Conservation (phyloP, 2,888 invertebrate genomes). For the Dorcus parallelipipedus region DNA sequence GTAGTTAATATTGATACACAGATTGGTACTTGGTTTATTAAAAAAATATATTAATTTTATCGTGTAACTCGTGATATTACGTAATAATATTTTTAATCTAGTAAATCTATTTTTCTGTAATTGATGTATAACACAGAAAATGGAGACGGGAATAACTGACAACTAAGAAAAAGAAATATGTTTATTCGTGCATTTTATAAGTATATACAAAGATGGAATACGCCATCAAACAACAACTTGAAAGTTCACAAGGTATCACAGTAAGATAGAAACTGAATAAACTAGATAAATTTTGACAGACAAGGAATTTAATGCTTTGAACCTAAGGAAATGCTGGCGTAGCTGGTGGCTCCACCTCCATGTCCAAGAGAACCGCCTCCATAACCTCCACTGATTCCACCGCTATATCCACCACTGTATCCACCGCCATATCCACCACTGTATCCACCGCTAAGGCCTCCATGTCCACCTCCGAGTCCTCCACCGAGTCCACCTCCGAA, state of each 20-base stretch:
- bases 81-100: too few relatives aligned
- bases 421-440: slow-evolving; percentile 25
- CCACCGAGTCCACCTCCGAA: slow-evolving; percentile 22
- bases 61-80: too few relatives aligned
- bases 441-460: slow-evolving; percentile 25
- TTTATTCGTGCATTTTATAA: slow-evolving; percentile 28
- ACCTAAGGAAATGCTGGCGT: slow-evolving; percentile 37
- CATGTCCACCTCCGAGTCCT: slow-evolving; percentile 27
- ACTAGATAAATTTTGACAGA: slow-evolving; percentile 13
- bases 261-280: slow-evolving; percentile 20
- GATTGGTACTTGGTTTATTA: too few relatives aligned
- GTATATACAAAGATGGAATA: slow-evolving; percentile 26
- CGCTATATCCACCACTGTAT: slow-evolving; percentile 27
- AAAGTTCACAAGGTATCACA: slow-evolving; percentile 22
- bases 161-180: background rate
- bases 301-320: slow-evolving; percentile 13
- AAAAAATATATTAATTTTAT: too few relatives aligned
- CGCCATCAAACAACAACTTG: slow-evolving; percentile 17
- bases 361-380: slow-evolving; percentile 24
- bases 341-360: slow-evolving; percentile 32
- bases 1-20: too few relatives aligned
- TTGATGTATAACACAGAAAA: slow-evolving; percentile 4
- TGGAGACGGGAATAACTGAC: too few relatives aligned
- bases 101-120: background rate
- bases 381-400: slow-evolving; percentile 27